Evolutionary conservation across 1,140 invertebrate genomes (phyloP), one percentile per base, ranked within the genome.

Genomic region (Listronotus bonariensis): DNA sequence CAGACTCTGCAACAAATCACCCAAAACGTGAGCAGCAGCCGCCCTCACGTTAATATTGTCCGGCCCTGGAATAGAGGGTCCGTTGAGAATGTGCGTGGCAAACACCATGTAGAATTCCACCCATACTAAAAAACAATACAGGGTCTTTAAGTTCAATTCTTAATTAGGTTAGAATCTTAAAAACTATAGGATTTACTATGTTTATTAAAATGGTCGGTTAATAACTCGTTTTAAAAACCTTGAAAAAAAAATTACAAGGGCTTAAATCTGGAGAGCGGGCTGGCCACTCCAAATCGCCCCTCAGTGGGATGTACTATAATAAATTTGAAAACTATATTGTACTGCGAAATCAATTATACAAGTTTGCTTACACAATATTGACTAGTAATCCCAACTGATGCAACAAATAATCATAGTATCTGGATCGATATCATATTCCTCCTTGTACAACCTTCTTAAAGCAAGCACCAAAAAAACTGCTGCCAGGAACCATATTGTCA

Each of bases 1-100:
- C 15, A 75, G 26, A 62, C 75, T 94, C 80, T 97, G 95, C 55
- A 96, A 86, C 43, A 97, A 84, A 81, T 97, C 95, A 0, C 94
- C 95, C 54, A 97, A 82, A 15, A 96, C 93, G 78, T 97, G 95
- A 68, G 97, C 93, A 67, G 95, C 88, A 0, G 95, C 95, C 0
- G 95, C 95, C 41, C 92, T 82, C 0, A 96, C 85, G 76, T 95
- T 96, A 58, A 97, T 90, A 75, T 95, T 96, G 79, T 82, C 77
- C 20, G 38, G 11, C 15, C 38, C 36, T 12, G 14, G 18, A 2
- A 18, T 40, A 0, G 60, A 14, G 14, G 46, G 58, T 34, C 53
- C 61, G 51, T 75, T 80, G 80, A 40, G 83, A 85, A 34, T 82
- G 82, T 3, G 87, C 88, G 73, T 92, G 90, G 5, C 20, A 26